phyloP scores from a whole-genome alignment of 2,113 vertebrate species.

The Chunga burmeisteri region DNA sequence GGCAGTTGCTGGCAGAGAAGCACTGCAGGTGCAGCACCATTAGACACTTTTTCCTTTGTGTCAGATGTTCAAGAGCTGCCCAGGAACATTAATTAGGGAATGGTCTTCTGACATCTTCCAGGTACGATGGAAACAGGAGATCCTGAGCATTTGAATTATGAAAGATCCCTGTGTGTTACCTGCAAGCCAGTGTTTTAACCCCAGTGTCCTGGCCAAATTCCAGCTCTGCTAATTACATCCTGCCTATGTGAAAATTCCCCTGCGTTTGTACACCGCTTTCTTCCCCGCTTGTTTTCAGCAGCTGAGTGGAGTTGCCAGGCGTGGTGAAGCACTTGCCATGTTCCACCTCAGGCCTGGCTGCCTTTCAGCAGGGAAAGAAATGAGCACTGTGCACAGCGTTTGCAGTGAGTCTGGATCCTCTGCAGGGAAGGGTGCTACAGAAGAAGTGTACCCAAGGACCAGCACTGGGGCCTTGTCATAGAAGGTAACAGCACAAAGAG shows the following conservation, averaged over 20 bases:
- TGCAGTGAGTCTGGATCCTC: not conserved
- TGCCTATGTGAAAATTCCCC: conserved; percentile 51
- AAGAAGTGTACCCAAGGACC: not conserved
- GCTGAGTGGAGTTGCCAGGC: conserved; percentile 33
- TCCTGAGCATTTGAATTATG: conserved; percentile 22
- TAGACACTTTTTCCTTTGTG: conserved; percentile 29
- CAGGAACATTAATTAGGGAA: conserved; percentile 8
- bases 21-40: conserved; percentile 16
- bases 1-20: not conserved
- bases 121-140: conserved; percentile 43
- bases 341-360: conserved; percentile 46
- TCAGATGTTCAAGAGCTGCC: not conserved
- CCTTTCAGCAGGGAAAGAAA: conserved; percentile 36
- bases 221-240: conserved; percentile 60
- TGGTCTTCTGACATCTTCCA: not conserved
- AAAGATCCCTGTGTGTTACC: conserved; percentile 50
- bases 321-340: not conserved
- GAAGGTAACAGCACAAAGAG: not conserved
- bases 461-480: not conserved
- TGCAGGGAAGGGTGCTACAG: not conserved
- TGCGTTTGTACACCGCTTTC: not conserved
- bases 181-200: conserved; percentile 35
- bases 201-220: conserved; percentile 15
- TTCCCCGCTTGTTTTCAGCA: conserved; percentile 3
- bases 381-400: conserved; percentile 15